Evolutionary conservation across 64 coral and sea anemone species (phyloP), one percentile per base, ranked within the genome.

Genomic region (Montipora capricornis): DNA sequence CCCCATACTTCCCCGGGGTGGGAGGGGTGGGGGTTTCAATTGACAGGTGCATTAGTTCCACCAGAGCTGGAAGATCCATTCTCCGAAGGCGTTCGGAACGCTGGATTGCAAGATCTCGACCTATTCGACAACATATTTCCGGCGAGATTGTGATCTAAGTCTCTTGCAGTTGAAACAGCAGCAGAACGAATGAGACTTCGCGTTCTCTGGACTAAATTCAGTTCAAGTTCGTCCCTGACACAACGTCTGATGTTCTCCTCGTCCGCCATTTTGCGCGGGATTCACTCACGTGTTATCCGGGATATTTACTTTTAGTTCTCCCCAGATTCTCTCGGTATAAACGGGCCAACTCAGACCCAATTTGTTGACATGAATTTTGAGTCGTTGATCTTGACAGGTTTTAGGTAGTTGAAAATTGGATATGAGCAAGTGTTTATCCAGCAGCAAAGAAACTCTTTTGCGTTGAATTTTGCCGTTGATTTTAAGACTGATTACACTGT

Each of bases 161-260:
- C 88, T 80, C 78, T 90, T 81, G 76, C 89, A 48, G 57, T 80
- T 90, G 76, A 79, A 68, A 70, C 89, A 53, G 74, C 74, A 15
- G 87, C 87, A 47, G 74, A 89, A 68, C 26, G 89, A 90, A 73
- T 73, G 44, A 71, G 78, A 68, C 66, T 90, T 80, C 89, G 76
- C 26, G 89, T 81, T 46, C 61, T 60, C 61, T 68, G 19, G 76
- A 68, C 89, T 49, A 90, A 81, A 90, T 90, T 90, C 64, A 46
- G 73, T 60, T 90, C 78, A 71, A 90, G 71, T 78, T 89, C 87
- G 69, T 77, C 87, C 52, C 73, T 75, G 17, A 58, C 87, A 58
- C 87, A 61, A 49, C 64, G 50, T 78, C 87, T 89, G n/a, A 69
- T 69, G 67, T 69, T 69, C 67, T 77, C 51, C 86, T 75, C 71